Conservation (phyloP, 2,888 invertebrate species). For the Eupithecia pulchellata region DNA sequence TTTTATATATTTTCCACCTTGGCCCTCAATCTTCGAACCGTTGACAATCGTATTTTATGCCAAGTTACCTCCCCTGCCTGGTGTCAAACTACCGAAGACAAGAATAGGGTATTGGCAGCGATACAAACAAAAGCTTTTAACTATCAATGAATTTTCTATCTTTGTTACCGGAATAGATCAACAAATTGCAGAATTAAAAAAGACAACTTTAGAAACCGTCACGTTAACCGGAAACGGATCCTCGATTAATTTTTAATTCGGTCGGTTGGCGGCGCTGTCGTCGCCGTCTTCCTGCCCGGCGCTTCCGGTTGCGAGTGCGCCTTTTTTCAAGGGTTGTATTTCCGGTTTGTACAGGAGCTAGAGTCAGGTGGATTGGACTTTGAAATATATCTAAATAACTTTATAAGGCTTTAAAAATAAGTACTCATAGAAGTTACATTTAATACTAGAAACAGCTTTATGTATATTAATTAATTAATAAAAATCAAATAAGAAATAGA, state of each 20-base stretch:
- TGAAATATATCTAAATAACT: too few species aligned
- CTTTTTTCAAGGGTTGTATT: conserved; percentile 81
- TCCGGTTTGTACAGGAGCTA: conserved; percentile 72
- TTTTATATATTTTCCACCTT: too few species aligned
- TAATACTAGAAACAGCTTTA: too few species aligned
- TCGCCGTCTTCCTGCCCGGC: conserved; percentile 80
- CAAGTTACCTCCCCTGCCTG: neutral
- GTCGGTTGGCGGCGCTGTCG: conserved; percentile 75
- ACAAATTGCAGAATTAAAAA: conserved; percentile 32
- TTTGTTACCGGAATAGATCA: conserved; percentile 14
- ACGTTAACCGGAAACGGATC: conserved; percentile 80
- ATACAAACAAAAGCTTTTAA: conserved; percentile 5
- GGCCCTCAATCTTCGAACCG: too few species aligned
- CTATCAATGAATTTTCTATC: neutral
- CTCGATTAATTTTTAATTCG: conserved; percentile 83
- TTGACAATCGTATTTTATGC: neutral
- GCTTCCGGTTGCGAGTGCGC: conserved; percentile 75
- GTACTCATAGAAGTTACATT: too few species aligned
- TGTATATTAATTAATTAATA: too few species aligned
- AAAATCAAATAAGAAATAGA: too few species aligned
- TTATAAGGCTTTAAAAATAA: too few species aligned
- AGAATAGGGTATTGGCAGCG: neutral
- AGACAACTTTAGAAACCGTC: conserved; percentile 60
- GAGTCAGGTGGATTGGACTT: conserved; percentile 46
- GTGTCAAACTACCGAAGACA: neutral